Evolutionary conservation across 2,888 invertebrate genomes (phyloP).

Genomic region (Campoletis raptor): DNA sequence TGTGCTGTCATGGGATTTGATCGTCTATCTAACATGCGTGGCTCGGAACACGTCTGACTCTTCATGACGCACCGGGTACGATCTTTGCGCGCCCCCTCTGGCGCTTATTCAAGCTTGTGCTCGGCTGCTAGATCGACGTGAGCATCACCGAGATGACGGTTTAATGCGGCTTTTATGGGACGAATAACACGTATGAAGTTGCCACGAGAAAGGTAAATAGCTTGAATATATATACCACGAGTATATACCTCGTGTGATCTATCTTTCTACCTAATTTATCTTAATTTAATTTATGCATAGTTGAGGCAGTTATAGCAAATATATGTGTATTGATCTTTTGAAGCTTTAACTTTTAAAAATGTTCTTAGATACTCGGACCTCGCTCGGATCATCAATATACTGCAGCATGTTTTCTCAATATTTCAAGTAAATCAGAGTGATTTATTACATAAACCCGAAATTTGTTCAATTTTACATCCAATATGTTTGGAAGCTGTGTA

Average conservation of each 20-base stretch:
- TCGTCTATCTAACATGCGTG: slow-evolving; percentile 40
- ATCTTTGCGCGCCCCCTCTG: slow-evolving; percentile 33
- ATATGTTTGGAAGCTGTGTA: background rate
- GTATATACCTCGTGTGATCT: slow-evolving; percentile 11
- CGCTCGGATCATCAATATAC: background rate
- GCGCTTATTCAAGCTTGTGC: slow-evolving; percentile 36
- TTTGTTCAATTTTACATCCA: background rate
- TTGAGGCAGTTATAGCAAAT: slow-evolving; percentile 1
- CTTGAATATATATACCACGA: background rate
- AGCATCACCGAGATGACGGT: slow-evolving; percentile 68
- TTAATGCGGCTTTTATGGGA: slow-evolving; percentile 73
- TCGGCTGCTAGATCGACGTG: slow-evolving; percentile 45
- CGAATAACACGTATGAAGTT: slow-evolving; percentile 65
- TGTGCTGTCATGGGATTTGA: slow-evolving; percentile 24
- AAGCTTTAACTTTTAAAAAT: background rate
- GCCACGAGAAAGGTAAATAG: slow-evolving; percentile 41
- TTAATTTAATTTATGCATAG: background rate
- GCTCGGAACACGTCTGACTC: slow-evolving; percentile 49
- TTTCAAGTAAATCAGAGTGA: background rate
- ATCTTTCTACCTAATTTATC: slow-evolving; percentile 24
- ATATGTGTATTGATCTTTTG: background rate
- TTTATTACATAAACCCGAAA: background rate
- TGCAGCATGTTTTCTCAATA: background rate
- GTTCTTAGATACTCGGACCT: background rate
- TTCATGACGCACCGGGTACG: slow-evolving; percentile 28